Conservation (phyloP, 2,113 vertebrate genomes). For the Raja brachyura region DNA sequence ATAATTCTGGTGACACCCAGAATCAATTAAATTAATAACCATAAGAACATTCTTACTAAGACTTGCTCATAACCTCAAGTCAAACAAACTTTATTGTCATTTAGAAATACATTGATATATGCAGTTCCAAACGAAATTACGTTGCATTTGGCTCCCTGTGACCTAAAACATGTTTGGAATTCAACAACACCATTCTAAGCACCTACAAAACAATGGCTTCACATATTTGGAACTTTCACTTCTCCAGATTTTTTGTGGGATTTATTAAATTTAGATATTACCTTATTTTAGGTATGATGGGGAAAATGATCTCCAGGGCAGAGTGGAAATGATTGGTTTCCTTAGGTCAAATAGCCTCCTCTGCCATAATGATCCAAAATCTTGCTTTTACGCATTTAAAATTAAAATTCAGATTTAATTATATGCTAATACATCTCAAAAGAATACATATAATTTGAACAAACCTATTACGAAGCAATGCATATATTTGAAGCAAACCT, state of each 20-base stretch:
- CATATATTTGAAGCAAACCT: not conserved
- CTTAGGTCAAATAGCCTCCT: too few species aligned
- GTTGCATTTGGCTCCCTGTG: too few species aligned
- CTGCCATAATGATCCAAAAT: too few species aligned
- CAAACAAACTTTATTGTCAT: too few species aligned
- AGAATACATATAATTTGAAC: not conserved
- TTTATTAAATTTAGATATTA: not conserved
- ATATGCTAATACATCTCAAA: not conserved
- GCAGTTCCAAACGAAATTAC: too few species aligned
- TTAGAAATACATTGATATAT: too few species aligned
- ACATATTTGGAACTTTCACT: not conserved
- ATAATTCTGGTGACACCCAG: too few species aligned
- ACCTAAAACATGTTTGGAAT: not conserved
- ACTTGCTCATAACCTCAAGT: not conserved
- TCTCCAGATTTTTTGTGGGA: not conserved
- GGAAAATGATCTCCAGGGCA: too few species aligned
- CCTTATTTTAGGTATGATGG: not conserved
- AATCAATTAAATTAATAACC: too few species aligned
- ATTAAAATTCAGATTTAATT: not conserved
- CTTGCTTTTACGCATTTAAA: not conserved
- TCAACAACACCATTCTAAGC: not conserved
- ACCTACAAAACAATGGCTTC: not conserved
- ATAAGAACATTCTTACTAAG: not conserved
- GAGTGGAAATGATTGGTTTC: too few species aligned
- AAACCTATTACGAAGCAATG: not conserved